These are phyloP conservation scores for Ciconia maguari DNA, from an alignment of 2,113 vertebrate species.

Conservation along the genomic window DNA sequence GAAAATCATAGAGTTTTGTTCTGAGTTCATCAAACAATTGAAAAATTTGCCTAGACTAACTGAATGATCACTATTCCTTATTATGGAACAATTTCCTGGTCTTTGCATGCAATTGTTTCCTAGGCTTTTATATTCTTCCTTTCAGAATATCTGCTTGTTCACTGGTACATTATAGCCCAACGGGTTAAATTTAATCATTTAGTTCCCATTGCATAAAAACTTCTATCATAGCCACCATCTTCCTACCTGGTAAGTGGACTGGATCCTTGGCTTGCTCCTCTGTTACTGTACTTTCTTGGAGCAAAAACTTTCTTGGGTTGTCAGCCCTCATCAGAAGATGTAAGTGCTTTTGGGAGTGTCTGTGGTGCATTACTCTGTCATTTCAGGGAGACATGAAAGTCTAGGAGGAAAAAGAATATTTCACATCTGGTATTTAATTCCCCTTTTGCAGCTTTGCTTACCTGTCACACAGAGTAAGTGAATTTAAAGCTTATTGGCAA, in stretches of 20 bases:
- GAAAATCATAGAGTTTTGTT: background rate
- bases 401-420: background rate
- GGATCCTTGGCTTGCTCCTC: background rate
- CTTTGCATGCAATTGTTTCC: background rate
- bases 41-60: background rate
- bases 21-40: background rate
- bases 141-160: background rate
- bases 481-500: background rate
- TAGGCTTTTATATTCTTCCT: background rate
- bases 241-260: background rate
- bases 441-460: background rate
- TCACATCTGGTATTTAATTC: background rate
- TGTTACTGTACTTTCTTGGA: background rate
- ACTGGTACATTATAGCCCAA: background rate
- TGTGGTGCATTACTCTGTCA: background rate
- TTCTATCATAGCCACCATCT: rapidly evolving
- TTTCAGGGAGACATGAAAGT: background rate
- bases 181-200: background rate
- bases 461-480: background rate
- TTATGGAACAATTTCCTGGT: background rate
- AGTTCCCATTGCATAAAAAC: background rate
- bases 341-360: background rate
- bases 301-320: background rate
- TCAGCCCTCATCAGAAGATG: background rate
- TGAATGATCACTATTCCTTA: background rate